Conservation (phyloP, 2,888 invertebrate species). For the Diloba caeruleocephala region DNA sequence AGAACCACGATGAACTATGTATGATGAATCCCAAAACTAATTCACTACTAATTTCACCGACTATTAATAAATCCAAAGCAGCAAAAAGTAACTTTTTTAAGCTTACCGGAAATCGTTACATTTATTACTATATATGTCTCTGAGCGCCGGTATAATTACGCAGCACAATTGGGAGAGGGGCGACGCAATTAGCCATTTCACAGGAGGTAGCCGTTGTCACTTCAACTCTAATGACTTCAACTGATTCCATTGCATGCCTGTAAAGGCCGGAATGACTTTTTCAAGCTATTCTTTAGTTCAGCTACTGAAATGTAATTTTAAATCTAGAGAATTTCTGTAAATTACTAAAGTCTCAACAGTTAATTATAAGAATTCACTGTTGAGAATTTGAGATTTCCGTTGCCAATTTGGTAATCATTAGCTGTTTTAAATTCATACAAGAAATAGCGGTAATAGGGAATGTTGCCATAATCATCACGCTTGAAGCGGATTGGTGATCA, state of each 20-base stretch:
- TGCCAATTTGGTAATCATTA: conserved; percentile 24
- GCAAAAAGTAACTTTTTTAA: too few relatives aligned
- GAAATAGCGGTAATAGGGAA: too few relatives aligned
- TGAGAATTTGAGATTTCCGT: conserved; percentile 18
- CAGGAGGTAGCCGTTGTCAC: conserved; percentile 62
- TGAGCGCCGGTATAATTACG: conserved; percentile 63
- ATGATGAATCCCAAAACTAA: too few relatives aligned
- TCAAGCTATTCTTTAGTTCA: conserved; percentile 38
- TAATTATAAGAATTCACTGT: too few relatives aligned
- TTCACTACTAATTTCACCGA: not conserved
- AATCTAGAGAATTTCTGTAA: conserved; percentile 33
- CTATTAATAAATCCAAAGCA: conserved; percentile 25
- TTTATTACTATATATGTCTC: conserved; percentile 56
- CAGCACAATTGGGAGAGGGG: conserved; percentile 62
- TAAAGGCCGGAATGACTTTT: conserved; percentile 53
- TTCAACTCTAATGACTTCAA: conserved; percentile 57
- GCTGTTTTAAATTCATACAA: conserved; percentile 12
- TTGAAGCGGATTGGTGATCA: too few relatives aligned
- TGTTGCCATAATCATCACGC: too few relatives aligned
- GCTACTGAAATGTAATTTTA: conserved; percentile 44
- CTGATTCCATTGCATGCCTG: conserved; percentile 46
- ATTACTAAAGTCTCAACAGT: conserved; percentile 26
- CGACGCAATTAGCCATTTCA: conserved; percentile 66
- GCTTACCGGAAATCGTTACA: conserved; percentile 48
- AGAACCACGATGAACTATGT: too few relatives aligned